Evolutionary conservation across 2,113 vertebrate species (phyloP).

Genomic region (Caloenas nicobarica): DNA sequence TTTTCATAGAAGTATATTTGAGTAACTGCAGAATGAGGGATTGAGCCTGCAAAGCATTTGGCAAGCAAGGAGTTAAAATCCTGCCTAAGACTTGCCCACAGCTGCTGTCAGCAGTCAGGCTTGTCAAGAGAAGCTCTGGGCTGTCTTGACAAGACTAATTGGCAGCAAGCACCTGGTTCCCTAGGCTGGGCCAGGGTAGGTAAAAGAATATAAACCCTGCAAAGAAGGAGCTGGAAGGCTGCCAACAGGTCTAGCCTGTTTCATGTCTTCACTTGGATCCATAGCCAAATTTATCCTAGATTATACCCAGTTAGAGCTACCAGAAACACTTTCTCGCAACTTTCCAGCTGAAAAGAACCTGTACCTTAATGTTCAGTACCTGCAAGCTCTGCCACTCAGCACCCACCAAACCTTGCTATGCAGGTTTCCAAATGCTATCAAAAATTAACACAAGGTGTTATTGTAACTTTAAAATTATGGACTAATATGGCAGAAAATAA

Average conservation of each 20-base stretch:
- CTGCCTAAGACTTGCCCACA: constrained; percentile 34
- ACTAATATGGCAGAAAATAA: neutral
- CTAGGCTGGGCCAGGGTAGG: neutral
- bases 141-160: constrained; percentile 61
- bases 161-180: constrained; percentile 60
- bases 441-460: neutral
- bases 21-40: neutral
- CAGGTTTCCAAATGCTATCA: neutral
- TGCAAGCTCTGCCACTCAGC: neutral
- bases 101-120: constrained; percentile 61
- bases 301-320: neutral
- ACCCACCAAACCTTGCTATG: neutral
- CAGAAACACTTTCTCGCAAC: neutral
- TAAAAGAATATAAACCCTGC: constrained; percentile 52
- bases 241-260: constrained; percentile 23
- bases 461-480: neutral
- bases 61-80: constrained; percentile 44
- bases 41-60: neutral
- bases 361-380: neutral
- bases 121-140: constrained; percentile 54
- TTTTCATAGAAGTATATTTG: neutral
- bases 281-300: neutral
- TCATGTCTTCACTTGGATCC: constrained; percentile 12
- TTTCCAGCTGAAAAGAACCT: neutral
- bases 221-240: constrained; percentile 22